These are phyloP conservation scores for Genyomyrus donnyi DNA, from an alignment of 2,113 vertebrate species.

Conservation along the genomic window DNA sequence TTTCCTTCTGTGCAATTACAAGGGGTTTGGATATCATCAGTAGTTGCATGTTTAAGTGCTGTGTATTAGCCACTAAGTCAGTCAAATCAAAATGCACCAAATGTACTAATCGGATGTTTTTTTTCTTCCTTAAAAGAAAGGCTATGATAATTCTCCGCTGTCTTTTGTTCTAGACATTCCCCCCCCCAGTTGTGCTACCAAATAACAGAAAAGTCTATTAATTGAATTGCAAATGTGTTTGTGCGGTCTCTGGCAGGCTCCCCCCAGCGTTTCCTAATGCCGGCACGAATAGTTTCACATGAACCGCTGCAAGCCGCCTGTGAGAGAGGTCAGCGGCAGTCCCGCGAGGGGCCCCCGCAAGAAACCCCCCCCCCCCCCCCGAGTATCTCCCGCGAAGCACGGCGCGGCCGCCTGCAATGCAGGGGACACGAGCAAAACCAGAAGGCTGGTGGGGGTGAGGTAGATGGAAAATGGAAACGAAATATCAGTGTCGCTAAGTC, in stretches of 20 bases:
- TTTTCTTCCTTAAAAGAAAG: background rate
- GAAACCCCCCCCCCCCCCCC: too few relatives aligned
- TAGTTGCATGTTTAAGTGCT: background rate
- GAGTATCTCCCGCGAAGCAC: too few relatives aligned
- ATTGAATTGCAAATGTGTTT: constrained; percentile 14
- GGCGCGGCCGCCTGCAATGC: background rate
- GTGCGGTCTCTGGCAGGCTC: background rate
- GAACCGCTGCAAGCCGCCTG: background rate
- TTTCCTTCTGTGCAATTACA: background rate
- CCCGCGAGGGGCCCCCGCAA: background rate
- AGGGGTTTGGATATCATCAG: background rate
- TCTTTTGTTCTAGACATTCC: background rate
- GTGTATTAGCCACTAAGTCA: background rate
- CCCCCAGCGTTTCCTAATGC: background rate
- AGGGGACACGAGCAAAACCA: background rate
- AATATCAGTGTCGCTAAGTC: background rate
- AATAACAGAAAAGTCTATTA: constrained; percentile 10
- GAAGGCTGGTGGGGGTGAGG: background rate
- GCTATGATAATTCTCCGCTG: background rate
- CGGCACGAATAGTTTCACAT: background rate
- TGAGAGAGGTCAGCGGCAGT: background rate
- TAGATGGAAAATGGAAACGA: background rate
- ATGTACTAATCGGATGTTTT: background rate
- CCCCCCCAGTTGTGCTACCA: background rate
- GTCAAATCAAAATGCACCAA: background rate